Percentiles rank a stretch among this genome's conserved stretches.
Evolutionary conservation across 2,113 vertebrate species (phyloP).

Genomic region (Cyrtonyx montezumae): DNA sequence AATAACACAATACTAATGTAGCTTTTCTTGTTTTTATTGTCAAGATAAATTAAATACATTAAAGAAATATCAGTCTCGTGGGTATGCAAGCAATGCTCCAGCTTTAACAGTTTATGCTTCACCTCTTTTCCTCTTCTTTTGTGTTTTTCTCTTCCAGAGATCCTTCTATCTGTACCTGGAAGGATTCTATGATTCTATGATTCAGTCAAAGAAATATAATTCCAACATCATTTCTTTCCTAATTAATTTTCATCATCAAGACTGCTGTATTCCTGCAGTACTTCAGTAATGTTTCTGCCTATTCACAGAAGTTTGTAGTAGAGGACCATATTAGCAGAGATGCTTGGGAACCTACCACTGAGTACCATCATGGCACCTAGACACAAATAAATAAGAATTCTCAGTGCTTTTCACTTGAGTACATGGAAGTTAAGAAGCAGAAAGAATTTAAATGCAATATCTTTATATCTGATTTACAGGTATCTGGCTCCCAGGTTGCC

Average conservation of each 20-base stretch:
- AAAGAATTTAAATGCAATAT: neutral
- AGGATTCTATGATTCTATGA: constrained; percentile 15
- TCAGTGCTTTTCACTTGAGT: neutral
- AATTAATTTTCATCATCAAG: constrained; percentile 1
- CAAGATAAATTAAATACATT: constrained; percentile 69
- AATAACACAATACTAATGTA: constrained; percentile 58
- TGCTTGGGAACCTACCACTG: neutral
- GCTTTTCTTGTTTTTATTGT: constrained; percentile 38
- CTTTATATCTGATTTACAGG: neutral
- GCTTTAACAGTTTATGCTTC: constrained; percentile 29
- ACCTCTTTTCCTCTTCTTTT: neutral
- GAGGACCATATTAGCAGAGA: neutral
- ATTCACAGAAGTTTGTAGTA: neutral
- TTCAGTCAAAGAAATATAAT: neutral
- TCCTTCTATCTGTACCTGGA: constrained; percentile 41
- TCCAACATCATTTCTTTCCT: neutral
- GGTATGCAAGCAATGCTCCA: neutral
- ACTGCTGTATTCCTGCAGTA: neutral
- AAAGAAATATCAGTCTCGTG: constrained; percentile 55
- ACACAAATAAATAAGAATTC: neutral
- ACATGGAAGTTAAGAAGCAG: neutral
- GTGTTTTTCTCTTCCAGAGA: neutral
- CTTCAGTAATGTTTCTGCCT: neutral
- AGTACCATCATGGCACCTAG: neutral
- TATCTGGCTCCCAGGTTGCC: neutral